Conservation (phyloP, 1,140 invertebrate genomes). For the Mya arenaria region DNA sequence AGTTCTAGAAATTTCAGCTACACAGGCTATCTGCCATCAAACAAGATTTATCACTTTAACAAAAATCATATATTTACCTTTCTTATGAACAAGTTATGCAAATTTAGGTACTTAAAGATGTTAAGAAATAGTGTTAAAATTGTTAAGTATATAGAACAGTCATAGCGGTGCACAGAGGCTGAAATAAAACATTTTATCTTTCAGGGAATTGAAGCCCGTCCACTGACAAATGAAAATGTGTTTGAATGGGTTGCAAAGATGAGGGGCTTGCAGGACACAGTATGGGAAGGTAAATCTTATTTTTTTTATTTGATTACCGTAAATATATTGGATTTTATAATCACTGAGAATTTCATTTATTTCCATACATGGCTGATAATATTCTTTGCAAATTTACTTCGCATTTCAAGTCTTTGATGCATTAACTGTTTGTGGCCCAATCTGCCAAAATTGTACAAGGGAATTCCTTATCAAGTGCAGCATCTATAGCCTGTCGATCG, state of each 20-base stretch:
- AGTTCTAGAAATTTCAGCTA: no score
- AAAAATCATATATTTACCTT: no score
- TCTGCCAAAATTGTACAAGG: not conserved
- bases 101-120: no score
- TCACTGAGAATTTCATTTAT: not conserved
- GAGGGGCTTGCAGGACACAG: constrained; percentile 70
- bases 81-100: no score
- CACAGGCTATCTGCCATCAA: no score
- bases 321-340: no score
- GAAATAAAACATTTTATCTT: constrained; percentile 33
- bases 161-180: not conserved
- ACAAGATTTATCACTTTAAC: no score
- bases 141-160: no score
- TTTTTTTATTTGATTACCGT: not conserved
- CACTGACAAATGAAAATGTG: constrained; percentile 71
- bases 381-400: not conserved
- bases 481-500: no score
- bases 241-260: constrained; percentile 79
- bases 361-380: not conserved
- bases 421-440: not conserved
- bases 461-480: no score
- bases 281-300: constrained; percentile 76
- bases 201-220: constrained; percentile 75
- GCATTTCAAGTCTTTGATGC: not conserved
- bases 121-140: no score